Conservation (phyloP, 2,888 invertebrate genomes). For the Melanchra persicariae region DNA sequence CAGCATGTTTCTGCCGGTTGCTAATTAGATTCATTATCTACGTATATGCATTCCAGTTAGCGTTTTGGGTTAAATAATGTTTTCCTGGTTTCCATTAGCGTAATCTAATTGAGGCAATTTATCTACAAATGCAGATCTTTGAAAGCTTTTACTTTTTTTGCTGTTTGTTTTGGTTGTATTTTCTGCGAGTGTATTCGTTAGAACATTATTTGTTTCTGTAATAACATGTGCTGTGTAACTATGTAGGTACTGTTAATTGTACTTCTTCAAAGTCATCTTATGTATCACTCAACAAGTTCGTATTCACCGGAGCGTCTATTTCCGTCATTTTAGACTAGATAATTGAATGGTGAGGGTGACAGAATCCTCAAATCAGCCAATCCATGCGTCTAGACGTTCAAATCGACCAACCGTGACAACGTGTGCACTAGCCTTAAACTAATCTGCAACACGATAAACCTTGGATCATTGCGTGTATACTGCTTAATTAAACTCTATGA, state of each 20-base stretch:
- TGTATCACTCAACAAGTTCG: background rate
- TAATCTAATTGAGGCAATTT: slow-evolving; percentile 32
- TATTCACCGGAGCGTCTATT: background rate
- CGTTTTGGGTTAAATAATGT: slow-evolving; percentile 26
- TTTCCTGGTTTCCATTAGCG: slow-evolving; percentile 44
- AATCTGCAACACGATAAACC: slow-evolving; percentile 57
- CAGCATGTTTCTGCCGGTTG: slow-evolving; percentile 22
- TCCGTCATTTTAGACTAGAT: no score
- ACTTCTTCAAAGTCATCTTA: background rate
- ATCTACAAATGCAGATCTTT: slow-evolving; percentile 22
- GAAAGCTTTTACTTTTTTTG: slow-evolving; percentile 7
- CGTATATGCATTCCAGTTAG: slow-evolving; percentile 25
- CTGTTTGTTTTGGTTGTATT: background rate
- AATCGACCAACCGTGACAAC: slow-evolving; percentile 33
- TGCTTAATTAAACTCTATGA: slow-evolving; percentile 63
- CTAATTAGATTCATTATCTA: slow-evolving; percentile 56
- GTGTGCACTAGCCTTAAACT: slow-evolving; percentile 37
- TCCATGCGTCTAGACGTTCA: slow-evolving; percentile 36
- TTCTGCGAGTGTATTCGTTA: background rate
- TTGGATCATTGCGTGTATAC: slow-evolving; percentile 58
- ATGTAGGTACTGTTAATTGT: background rate
- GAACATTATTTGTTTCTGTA: background rate
- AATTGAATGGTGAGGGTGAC: background rate
- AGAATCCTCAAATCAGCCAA: slow-evolving; percentile 27
- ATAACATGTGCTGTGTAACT: no score